Percentiles rank a stretch among this genome's conserved stretches.
Evolutionary conservation across 2,797 vertebrate species (phyloP).

Genomic region (Ctenopoma multispine): DNA sequence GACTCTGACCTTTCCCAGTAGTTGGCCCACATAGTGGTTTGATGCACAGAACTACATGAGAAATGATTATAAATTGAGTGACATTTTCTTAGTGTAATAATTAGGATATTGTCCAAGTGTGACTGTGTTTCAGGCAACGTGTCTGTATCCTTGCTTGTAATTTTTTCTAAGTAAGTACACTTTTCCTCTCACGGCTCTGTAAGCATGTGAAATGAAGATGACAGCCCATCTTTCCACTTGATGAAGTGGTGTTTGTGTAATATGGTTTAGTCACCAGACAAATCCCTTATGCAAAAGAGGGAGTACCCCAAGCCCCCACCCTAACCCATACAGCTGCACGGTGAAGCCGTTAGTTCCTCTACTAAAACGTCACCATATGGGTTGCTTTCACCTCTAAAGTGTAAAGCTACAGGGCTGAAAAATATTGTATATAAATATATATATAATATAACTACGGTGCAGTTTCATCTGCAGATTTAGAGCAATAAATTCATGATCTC

Average conservation of each 20-base stretch:
- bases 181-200: not conserved
- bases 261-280: conserved; percentile 58
- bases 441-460: not conserved
- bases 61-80: not conserved
- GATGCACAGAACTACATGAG: not conserved
- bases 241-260: conserved; percentile 42
- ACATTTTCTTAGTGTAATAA: not conserved
- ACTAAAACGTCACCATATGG: conserved; percentile 21
- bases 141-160: not conserved
- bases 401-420: not conserved
- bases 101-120: not conserved
- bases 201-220: not conserved
- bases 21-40: not conserved
- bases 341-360: conserved; percentile 56
- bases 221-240: conserved; percentile 3
- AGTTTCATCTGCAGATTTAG: conserved; percentile 6
- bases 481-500: not conserved
- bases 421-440: too few relatives aligned
- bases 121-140: not conserved
- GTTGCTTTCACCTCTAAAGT: conserved; percentile 18
- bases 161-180: not conserved
- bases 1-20: conserved; percentile 13
- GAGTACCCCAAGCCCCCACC: conserved; percentile 35
- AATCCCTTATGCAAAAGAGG: conserved; percentile 54
- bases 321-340: conserved; percentile 66